phyloP scores from a whole-genome alignment of 1,140 invertebrate genomes.

The Galendromus occidentalis region DNA sequence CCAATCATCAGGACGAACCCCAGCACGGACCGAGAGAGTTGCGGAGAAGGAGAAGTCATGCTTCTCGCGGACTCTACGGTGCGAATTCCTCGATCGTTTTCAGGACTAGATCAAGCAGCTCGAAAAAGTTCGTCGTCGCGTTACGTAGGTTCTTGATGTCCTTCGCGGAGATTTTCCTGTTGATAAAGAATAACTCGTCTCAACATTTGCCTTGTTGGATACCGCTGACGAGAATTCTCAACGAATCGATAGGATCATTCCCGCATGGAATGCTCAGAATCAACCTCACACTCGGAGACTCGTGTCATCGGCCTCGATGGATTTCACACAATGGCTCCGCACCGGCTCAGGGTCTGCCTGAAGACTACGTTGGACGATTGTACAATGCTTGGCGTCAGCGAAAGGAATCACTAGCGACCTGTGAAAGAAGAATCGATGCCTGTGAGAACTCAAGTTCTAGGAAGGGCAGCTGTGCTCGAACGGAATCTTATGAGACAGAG shows the following conservation, averaged over 20 bases:
- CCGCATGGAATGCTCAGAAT: neutral
- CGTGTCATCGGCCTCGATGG: neutral
- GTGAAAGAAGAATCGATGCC: too few species aligned
- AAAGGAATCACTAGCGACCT: neutral
- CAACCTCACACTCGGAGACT: neutral
- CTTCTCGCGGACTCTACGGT: neutral
- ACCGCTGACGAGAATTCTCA: too few species aligned
- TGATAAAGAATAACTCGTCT: too few species aligned
- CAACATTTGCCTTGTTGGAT: too few species aligned
- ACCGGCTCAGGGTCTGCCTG: neutral
- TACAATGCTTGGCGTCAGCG: neutral
- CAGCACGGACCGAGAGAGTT: neutral
- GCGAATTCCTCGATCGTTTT: neutral
- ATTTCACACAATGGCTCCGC: neutral
- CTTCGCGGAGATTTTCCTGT: neutral
- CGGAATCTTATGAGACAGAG: too few species aligned
- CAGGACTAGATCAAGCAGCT: neutral
- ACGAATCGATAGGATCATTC: neutral
- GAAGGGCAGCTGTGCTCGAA: neutral
- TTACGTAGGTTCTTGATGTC: neutral
- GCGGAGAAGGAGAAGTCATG: neutral
- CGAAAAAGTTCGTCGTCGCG: conserved; percentile 2
- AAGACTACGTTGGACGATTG: neutral
- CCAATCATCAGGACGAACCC: neutral
- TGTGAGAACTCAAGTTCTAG: too few species aligned